Evolutionary conservation across 2,797 vertebrate species (phyloP).

Genomic region (Intellagama lesueurii): DNA sequence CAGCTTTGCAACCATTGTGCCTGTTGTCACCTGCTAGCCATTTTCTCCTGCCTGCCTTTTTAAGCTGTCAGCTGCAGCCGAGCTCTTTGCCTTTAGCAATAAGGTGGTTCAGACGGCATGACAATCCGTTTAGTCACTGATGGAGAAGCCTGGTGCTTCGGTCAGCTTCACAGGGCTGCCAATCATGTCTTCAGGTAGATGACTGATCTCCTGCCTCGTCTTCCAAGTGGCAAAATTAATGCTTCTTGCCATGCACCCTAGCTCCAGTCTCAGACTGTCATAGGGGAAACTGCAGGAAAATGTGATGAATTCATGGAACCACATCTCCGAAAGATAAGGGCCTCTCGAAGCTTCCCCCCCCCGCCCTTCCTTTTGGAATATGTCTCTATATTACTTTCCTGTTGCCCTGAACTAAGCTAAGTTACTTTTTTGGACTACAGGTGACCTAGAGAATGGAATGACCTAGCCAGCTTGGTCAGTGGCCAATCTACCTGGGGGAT

Average conservation of each 20-base stretch:
- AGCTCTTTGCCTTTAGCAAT: constrained; percentile 56
- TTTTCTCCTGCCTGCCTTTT: constrained; percentile 35
- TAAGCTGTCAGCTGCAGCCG: constrained; percentile 45
- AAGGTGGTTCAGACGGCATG: constrained; percentile 50
- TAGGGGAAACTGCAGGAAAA: not conserved
- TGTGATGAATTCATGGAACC: not conserved
- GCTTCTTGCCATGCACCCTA: constrained; percentile 4
- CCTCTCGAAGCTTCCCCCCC: not conserved
- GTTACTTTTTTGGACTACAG: not conserved
- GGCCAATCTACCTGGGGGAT: not conserved
- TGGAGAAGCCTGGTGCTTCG: constrained; percentile 25
- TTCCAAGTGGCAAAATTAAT: constrained; percentile 42
- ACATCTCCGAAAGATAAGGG: not conserved
- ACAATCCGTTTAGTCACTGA: constrained; percentile 50
- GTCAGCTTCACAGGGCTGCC: constrained; percentile 48
- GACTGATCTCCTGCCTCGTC: constrained; percentile 46
- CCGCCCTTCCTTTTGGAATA: not conserved
- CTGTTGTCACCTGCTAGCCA: constrained; percentile 47
- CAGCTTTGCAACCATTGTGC: constrained; percentile 27
- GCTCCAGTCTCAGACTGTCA: not conserved
- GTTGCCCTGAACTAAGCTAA: not conserved
- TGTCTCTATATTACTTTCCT: not conserved
- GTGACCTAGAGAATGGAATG: not conserved
- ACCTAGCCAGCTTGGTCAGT: not conserved
- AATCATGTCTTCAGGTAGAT: constrained; percentile 45